Evolutionary conservation across 2,797 vertebrate genomes (phyloP).

Genomic region (Rhinophrynus dorsalis): DNA sequence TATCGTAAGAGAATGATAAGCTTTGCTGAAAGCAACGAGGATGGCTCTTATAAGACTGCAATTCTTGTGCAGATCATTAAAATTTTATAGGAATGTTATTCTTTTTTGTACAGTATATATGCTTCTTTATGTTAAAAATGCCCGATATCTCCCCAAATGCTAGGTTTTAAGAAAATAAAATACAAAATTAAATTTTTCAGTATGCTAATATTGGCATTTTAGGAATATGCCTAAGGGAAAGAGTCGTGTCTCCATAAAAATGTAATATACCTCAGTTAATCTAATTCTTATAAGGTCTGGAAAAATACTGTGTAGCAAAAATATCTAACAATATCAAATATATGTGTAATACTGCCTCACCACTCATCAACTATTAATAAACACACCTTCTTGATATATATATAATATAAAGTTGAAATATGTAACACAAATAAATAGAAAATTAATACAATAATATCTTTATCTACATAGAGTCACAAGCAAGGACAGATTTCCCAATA

Average conservation of each 20-base stretch:
- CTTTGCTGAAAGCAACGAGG: background rate
- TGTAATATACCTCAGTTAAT: conserved; percentile 20
- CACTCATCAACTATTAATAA: background rate
- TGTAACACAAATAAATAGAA: too few species aligned
- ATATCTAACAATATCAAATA: conserved; percentile 4
- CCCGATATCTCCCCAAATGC: conserved; percentile 2
- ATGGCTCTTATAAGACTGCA: conserved; percentile 7
- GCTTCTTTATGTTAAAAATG: conserved; percentile 10
- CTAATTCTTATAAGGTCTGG: background rate
- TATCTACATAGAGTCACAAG: too few species aligned
- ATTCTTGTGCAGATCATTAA: conserved; percentile 34
- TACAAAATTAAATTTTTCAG: conserved; percentile 21
- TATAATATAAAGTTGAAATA: too few species aligned
- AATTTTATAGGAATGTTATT: conserved; percentile 25
- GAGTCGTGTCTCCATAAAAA: conserved; percentile 20
- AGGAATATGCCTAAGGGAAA: conserved; percentile 15
- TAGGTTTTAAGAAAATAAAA: conserved; percentile 6
- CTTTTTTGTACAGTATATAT: conserved; percentile 5
- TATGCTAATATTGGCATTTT: conserved; percentile 44
- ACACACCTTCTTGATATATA: background rate
- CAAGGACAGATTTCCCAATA: too few species aligned
- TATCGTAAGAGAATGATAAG: conserved; percentile 18
- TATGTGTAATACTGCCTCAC: background rate
- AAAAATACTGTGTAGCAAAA: background rate
- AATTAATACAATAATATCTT: too few species aligned